Percentiles rank a stretch among this genome's conserved stretches.
Conservation (phyloP, 2,888 invertebrate species). For the Synergus laeviventris region DNA sequence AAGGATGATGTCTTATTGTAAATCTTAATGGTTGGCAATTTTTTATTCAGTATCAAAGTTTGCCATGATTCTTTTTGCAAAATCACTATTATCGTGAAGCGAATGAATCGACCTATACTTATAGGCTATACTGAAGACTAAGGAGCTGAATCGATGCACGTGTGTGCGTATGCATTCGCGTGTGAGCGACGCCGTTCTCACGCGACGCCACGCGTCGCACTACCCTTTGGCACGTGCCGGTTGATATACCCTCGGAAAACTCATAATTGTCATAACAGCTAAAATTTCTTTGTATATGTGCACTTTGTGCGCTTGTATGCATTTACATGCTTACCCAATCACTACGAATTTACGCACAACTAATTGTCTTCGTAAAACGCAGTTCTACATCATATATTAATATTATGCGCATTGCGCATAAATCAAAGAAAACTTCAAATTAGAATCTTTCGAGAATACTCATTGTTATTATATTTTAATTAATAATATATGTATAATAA, state of each 20-base stretch:
- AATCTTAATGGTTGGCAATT: background rate
- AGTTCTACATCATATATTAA: background rate
- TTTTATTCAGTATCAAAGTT: background rate
- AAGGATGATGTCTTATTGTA: background rate
- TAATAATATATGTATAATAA: background rate
- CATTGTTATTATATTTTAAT: too few relatives aligned
- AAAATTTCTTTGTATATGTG: constrained; percentile 34
- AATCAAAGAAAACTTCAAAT: too few relatives aligned
- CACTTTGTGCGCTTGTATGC: constrained; percentile 36
- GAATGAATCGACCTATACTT: constrained; percentile 28
- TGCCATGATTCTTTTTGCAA: background rate
- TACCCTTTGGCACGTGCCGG: constrained; percentile 64
- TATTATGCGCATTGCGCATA: background rate
- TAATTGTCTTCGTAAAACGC: constrained; percentile 7
- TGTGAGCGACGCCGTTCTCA: constrained; percentile 74
- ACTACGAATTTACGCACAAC: constrained; percentile 31
- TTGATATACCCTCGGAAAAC: constrained; percentile 68
- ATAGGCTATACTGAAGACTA: constrained; percentile 1
- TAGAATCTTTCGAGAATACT: too few relatives aligned
- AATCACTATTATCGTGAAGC: background rate
- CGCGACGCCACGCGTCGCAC: constrained; percentile 68
- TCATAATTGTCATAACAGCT: constrained; percentile 74
- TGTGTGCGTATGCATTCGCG: constrained; percentile 56
- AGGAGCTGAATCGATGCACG: constrained; percentile 41
- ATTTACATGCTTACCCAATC: constrained; percentile 39